Base-by-base conservation (phyloP, 1,140 invertebrate genomes). In the Zaprionus ornatus region DNA sequence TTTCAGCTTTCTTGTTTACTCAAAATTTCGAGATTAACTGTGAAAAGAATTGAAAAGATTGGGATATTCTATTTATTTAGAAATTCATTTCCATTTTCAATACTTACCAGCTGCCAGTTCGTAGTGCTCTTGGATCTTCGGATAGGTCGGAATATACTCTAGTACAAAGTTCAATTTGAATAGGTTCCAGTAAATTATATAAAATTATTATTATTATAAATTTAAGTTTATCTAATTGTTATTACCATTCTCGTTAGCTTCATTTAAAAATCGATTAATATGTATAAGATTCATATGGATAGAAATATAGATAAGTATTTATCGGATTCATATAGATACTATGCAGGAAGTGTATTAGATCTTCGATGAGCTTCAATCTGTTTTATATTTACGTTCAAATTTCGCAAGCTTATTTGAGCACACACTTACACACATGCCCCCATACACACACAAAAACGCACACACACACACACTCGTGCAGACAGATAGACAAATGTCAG, bases 371-470 rank as follows among this genome's bases (percentile, higher is more conserved):
- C 23, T 55, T n/a, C 23, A 19, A 32, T 37, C 27, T 50, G 37
- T 40, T 68, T 77, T 57, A 15, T 68, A 45, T 60, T 70, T 59
- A 50, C 29, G 35, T 17, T 40, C 2, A n/a, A 23, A 65, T 75
- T 75, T 69, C 32, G 61, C 35, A 64, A 70, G 42, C 54, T 32
- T 67, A 56, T 40, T 76, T 71, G 32, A 21, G 21, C 60, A 54
- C 35, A 74, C 64, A 69, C 50, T 37, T n/a, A 13, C 35, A 21
- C 10, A 35, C n/a, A 2, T 17, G 7, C n/a, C 9, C 9, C 7
- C 17, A 19, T 6, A 62, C 25, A 67, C 29, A 29, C 13, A 42
- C 9, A 45, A n/a, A 45, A 48, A 52, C 45, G 27, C 13, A 55
- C 3, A 50, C 42, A 25, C 25, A 7, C 23, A 40, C 13, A 15